These are phyloP conservation scores for Nomada flava DNA, from an alignment of 2,888 invertebrate genomes.

Conservation along the genomic window DNA sequence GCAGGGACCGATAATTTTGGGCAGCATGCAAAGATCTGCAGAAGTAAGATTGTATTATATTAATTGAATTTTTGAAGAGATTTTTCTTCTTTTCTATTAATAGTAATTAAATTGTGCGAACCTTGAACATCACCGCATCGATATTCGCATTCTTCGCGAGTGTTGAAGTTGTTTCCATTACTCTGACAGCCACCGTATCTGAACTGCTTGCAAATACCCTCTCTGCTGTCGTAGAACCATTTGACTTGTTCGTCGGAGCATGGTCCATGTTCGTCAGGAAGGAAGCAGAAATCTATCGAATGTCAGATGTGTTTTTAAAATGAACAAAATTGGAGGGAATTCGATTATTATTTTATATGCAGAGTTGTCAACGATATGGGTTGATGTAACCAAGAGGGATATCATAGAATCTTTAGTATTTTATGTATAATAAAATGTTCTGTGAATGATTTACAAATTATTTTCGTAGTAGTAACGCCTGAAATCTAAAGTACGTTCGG, in stretches of 20 bases:
- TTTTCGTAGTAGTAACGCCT: no score
- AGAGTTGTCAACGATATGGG: no score
- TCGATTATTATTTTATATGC: no score
- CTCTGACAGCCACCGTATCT: constrained; percentile 93
- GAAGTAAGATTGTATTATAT: not conserved
- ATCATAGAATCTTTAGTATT: no score
- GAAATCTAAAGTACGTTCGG: no score
- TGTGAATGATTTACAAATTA: not conserved
- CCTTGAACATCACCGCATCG: constrained; percentile 89
- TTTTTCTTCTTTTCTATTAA: not conserved
- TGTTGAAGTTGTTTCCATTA: constrained; percentile 91
- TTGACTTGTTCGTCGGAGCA: constrained; percentile 87
- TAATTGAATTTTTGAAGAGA: not conserved
- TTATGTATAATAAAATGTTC: no score
- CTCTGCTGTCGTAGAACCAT: constrained; percentile 90
- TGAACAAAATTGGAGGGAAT: no score
- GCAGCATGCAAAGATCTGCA: constrained; percentile 89
- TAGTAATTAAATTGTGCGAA: constrained; percentile 68
- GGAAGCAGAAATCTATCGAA: constrained; percentile 88
- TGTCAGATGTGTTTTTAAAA: no score
- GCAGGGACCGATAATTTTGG: constrained; percentile 89
- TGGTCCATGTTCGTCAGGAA: constrained; percentile 88
- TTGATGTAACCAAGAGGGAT: no score
- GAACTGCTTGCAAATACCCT: constrained; percentile 92
- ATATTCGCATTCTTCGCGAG: constrained; percentile 89